Evolutionary conservation across 2,113 vertebrate genomes (phyloP).

Genomic region (Amphiprion percula): DNA sequence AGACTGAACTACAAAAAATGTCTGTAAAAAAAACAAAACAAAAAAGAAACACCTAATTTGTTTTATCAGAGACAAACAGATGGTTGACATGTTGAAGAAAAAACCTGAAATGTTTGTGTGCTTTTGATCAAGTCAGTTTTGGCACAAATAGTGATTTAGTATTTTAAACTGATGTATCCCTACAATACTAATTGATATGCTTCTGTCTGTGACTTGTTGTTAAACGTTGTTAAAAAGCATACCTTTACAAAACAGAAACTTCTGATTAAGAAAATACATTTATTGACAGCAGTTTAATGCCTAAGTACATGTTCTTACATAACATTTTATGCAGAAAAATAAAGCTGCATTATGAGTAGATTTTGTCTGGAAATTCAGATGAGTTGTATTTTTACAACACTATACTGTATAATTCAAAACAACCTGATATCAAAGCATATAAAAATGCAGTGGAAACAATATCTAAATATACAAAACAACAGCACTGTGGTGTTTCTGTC

Average conservation of each 20-base stretch:
- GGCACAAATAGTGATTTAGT: too few species aligned
- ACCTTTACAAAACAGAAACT: neutral
- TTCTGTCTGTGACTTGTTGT: too few species aligned
- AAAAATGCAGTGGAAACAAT: neutral
- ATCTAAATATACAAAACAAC: conserved; percentile 5
- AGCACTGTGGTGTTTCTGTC: neutral
- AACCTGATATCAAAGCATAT: conserved; percentile 24
- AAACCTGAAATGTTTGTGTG: too few species aligned
- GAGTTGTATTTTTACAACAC: conserved; percentile 10
- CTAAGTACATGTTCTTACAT: neutral
- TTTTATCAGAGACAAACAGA: too few species aligned
- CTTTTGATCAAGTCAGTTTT: too few species aligned
- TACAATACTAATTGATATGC: too few species aligned
- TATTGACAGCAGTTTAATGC: conserved; percentile 29
- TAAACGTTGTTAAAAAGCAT: neutral
- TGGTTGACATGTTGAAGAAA: too few species aligned
- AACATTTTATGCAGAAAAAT: conserved; percentile 37
- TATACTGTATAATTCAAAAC: conserved; percentile 3
- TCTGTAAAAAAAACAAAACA: too few species aligned
- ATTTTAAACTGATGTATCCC: too few species aligned
- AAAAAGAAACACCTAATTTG: too few species aligned
- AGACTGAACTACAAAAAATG: too few species aligned
- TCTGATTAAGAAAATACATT: conserved; percentile 62
- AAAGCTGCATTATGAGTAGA: conserved; percentile 24
- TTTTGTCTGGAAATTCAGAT: conserved; percentile 7